Base-by-base conservation (phyloP, 2,797 vertebrate species). In the Monodelphis domestica region DNA sequence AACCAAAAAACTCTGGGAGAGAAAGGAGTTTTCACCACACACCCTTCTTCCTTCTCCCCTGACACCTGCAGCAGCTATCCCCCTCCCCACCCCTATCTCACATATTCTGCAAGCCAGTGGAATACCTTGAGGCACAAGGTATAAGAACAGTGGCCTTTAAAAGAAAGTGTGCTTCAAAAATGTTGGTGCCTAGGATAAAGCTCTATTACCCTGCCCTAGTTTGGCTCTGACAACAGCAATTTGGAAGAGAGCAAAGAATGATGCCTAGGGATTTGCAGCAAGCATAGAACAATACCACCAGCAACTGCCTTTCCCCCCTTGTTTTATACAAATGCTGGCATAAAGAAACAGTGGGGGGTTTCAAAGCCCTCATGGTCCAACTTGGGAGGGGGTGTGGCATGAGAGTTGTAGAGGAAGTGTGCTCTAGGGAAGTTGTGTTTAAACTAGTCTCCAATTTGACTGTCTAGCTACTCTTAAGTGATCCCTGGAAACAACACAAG, bases 381-480 rank as follows among this genome's bases (percentile, higher is more conserved):
- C 91, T 95, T 78, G 17, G 88, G 87, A 50, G 3, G 70, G 21
- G 29, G 15, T 12, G 24, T 84, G 91, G 84, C 15, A 30, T 29
- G 24, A 95, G 91, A 89, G 88, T 90, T 93, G 91, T 50, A 63
- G 91, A 95, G 95, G 17, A 45, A 84, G 38, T 84, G 24, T 84
- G 24, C 38, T 50, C 9, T 50, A 84, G 38, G 95, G 96, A 97
- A 97, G 96, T 92, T 94, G 91, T 89, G 93, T 94, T 95, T 90
- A 96, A 96, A 97, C 89, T 6, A 94, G 96, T 94, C 90, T 63
- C 91, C 87, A 78, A 89, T 89, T 56, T 95, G 96, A 97, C 88
- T 88, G 30, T 89, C 45, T 4, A 17, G 89, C 89, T 50, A 93
- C 52, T 93, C 55, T 94, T 57, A 95, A 94, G 53, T 53, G 87